Evolutionary conservation across 2,797 vertebrate genomes (phyloP), one percentile per base, ranked within the genome.

Genomic region (Leptoclinus maculatus): DNA sequence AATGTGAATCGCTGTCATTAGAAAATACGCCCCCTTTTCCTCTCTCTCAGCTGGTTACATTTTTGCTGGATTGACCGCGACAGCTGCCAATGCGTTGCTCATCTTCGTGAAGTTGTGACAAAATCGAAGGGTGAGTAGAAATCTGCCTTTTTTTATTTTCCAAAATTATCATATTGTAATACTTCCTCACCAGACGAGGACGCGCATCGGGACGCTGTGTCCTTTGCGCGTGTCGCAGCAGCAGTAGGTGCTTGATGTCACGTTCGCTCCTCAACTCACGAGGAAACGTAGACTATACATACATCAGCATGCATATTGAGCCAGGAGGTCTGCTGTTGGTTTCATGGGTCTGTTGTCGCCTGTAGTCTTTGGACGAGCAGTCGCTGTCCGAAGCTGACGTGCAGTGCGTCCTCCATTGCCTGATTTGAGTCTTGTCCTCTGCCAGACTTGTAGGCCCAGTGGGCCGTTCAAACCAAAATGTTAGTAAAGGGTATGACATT

Each of bases 121-220:
- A 78, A 82, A 72, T 71, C 23, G 83, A 81, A 90, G 84, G 90
- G 95, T 96, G 79, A 96, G 95, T 88, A 32, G 2, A 54, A 7
- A 9, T 73, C 8, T 59, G 25, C 63, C 0, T 76, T 57, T 63
- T 19, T 63, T 17, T 16, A 7, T 49, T 64, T 25, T 9, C 3
- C 12, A 36, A 0, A 45, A 14, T 36, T 13, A 66, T 0, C 17
- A 14, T 13, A 47, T 7, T 66, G 4, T 1, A 60, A 4, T 1
- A 21, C 32, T 74, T 76, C 57, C 39, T 68, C 5, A 1, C 21
- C 21, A 45, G 27, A 0, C 23, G 45, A 9, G 34, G 7, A 5
- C 29, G 82, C 83, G 76, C 84, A 39, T 36, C 83, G 23, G 71
- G 80, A 86, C 83, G 81, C 78, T 0, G 72, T 69, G 90, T 90